Conservation (phyloP, 2,113 vertebrate genomes). For the Herpetotheres cachinnans region DNA sequence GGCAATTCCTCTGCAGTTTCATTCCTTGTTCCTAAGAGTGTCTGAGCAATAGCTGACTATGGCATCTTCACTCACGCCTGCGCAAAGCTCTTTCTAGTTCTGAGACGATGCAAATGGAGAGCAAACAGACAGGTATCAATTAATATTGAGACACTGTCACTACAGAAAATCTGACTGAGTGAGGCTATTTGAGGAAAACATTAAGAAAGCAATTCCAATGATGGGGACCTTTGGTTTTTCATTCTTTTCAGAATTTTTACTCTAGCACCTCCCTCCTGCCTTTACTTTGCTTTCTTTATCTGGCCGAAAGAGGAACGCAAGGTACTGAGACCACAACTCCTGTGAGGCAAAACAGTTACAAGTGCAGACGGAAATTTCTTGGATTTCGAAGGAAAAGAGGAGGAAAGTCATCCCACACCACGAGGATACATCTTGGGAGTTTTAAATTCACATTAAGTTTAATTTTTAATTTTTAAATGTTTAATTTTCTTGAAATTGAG, state of each 20-base stretch:
- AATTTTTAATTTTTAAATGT: neutral
- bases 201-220: neutral
- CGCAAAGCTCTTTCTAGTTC: neutral
- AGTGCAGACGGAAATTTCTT: neutral
- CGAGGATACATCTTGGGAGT: neutral
- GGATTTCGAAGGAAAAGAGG: neutral
- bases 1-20: neutral
- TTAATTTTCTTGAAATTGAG: neutral
- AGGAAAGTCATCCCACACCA: neutral
- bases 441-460: neutral
- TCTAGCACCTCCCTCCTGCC: neutral
- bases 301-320: neutral
- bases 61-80: fast-evolving
- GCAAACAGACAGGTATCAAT: neutral
- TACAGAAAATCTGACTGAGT: neutral
- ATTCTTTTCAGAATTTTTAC: neutral
- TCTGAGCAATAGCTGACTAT: neutral
- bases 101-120: neutral
- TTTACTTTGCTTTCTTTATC: neutral
- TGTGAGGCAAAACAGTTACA: neutral
- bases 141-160: neutral
- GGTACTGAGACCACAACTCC: neutral
- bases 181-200: neutral
- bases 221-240: neutral
- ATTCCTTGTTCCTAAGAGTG: neutral